Base-by-base conservation (phyloP, 2,797 vertebrate genomes). In the Sparidentex hasta region DNA sequence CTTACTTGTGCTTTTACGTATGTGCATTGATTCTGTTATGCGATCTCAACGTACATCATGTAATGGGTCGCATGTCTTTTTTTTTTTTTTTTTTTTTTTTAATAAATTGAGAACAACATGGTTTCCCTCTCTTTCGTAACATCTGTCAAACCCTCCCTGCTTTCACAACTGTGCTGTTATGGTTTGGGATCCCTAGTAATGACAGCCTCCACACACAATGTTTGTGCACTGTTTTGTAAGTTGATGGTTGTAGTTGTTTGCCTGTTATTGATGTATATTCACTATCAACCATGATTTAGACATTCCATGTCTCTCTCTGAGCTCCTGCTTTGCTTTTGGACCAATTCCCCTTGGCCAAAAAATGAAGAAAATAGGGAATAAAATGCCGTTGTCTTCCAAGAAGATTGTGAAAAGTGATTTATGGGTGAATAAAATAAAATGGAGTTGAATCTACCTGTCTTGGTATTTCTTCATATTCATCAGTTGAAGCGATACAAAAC, bases 331-430 rank as follows among this genome's bases (percentile, higher is more conserved):
- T 91, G 87, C 88, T 92, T 94, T 93, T 94, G 94, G 94, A 95
- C 94, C 94, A 94, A 93, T 82, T 87, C 82, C 76, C 81, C 79
- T 94, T 93, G 90, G 87, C 87, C 90, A 85, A 92, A 93, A 84
- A 80, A 78, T 66, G 43, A 87, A 80, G 58, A 90, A 87, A 90
- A 90, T 90, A 85, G 83, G 81, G 83, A 94, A 92, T 92, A 80
- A 90, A 91, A 92, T 90, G 90, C 84, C 88, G 93, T 91, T 95
- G 94, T 96, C 95, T 96, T 96, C 95, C 94, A 94, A 96, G 94
- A 96, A 96, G 95, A 95, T 95, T 93, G 91, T 94, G 93, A 93
- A 90, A 93, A 89, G 84, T 91, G 91, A 95, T 88, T 84, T 88
- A 93, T 92, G 91, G 88, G 81, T 93, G 88, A 82, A 90, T 89